A percentile compares a stretch with the other conserved stretches of the same genome.
phyloP scores from a whole-genome alignment of 1,140 invertebrate genomes.

The Himalopsyche phryganea region DNA sequence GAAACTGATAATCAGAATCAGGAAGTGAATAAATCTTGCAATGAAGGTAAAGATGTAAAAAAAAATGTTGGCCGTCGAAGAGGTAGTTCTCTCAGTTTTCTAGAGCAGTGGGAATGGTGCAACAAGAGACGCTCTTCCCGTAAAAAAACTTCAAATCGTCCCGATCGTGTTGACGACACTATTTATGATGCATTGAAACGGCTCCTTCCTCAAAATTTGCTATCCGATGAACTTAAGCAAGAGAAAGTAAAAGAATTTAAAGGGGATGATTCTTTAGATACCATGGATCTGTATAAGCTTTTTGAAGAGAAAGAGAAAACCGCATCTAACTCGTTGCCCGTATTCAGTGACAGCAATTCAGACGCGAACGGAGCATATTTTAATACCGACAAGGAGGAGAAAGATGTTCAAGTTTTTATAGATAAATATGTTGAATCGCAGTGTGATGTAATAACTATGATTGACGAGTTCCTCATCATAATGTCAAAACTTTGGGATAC shows the following conservation, averaged over 20 bases:
- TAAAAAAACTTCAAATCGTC: slow-evolving; percentile 48
- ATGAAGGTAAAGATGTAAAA: slow-evolving; percentile 51
- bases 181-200: slow-evolving; percentile 66
- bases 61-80: slow-evolving; percentile 60
- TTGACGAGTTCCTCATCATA: slow-evolving; percentile 58
- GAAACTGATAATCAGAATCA: slow-evolving; percentile 10
- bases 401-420: slow-evolving; percentile 64
- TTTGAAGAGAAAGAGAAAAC: slow-evolving; percentile 57
- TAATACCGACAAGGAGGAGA: slow-evolving; percentile 59
- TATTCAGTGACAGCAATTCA: slow-evolving; percentile 20
- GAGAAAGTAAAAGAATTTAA: slow-evolving; percentile 40
- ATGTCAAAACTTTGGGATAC: slow-evolving; percentile 59
- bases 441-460: slow-evolving; percentile 60
- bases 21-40: slow-evolving; percentile 38
- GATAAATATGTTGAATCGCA: slow-evolving; percentile 49
- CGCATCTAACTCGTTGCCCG: slow-evolving; percentile 13
- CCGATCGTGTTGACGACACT: slow-evolving; percentile 55
- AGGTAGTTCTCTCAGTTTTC: slow-evolving; percentile 62
- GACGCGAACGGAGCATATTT: slow-evolving; percentile 53
- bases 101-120: slow-evolving; percentile 71
- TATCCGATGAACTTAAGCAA: slow-evolving; percentile 38
- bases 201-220: slow-evolving; percentile 46
- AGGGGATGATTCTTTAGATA: slow-evolving; percentile 60
- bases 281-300: slow-evolving; percentile 61
- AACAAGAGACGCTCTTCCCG: slow-evolving; percentile 66